phyloP scores from a whole-genome alignment of 2,888 invertebrate genomes.

The Heterodera filipjevi region DNA sequence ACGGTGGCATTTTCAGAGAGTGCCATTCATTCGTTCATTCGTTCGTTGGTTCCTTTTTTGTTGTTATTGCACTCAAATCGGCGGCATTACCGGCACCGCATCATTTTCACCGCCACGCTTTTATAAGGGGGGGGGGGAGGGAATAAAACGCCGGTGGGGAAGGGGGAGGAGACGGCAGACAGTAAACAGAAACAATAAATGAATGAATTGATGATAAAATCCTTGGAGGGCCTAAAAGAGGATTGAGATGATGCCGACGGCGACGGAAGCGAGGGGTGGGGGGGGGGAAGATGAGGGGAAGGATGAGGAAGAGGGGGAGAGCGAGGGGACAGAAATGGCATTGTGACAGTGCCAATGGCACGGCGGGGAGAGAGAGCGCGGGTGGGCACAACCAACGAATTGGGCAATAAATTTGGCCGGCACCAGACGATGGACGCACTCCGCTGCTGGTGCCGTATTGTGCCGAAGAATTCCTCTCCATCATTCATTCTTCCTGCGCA shows the following conservation, averaged over 20 bases:
- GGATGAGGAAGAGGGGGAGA: too few species aligned
- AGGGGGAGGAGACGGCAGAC: background rate
- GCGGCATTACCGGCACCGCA: background rate
- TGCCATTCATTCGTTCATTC: background rate
- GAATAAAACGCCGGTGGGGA: background rate
- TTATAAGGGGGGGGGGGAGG: too few species aligned
- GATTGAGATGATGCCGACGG: background rate
- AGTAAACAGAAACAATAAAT: background rate
- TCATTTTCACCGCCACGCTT: background rate
- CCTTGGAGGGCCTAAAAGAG: background rate
- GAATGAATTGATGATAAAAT: background rate
- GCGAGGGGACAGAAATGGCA: too few species aligned
- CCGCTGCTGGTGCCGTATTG: background rate
- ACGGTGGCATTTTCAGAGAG: background rate
- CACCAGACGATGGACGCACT: background rate
- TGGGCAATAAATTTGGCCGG: conserved; percentile 3
- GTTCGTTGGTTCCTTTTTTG: too few species aligned
- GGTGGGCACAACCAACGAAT: background rate
- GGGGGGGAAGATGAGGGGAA: too few species aligned
- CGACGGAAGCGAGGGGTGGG: too few species aligned
- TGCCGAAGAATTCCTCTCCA: background rate
- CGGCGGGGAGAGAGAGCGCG: background rate
- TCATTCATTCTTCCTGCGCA: too few species aligned
- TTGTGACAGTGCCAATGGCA: too few species aligned
- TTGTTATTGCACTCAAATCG: background rate